Base-by-base conservation (phyloP, 2,888 invertebrate species). In the Biston betularia region DNA sequence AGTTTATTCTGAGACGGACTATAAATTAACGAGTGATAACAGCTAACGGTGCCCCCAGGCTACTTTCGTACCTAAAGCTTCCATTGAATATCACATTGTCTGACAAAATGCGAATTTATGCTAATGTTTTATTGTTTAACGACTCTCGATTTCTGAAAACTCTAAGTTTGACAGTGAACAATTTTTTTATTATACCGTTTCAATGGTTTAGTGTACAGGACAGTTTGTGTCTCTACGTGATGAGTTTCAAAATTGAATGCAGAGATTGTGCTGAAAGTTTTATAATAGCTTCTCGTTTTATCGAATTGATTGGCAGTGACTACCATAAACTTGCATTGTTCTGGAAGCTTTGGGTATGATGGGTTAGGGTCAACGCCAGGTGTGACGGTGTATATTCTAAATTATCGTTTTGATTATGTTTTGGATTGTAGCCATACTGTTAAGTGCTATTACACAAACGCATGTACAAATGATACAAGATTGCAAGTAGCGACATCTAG, bases 391-490 rank as follows among this genome's bases (percentile, higher is more conserved):
- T 63, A 49, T 70, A 88, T 89, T 90, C 91, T 89, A 91, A 90
- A 90, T 87, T 88, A 89, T 84, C 80, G 84, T 84, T 85, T 86
- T 80, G 79, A 80, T 79, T 87, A 85, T 82, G 84, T 85, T 9
- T 87, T 75, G 83, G 80, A 83, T 79, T 75, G 81, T 89, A 89
- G 86, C 81, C 70, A 75, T 87, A 81, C 83, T 73, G 74, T 79
- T 88, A 91, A 90, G 89, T 88, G 90, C 89, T 89, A 88, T 86
- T 88, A 87, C 82, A 88, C 79, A 85, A 84, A 88, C 79, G 87
- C 89, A 87, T 92, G 92, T 92, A 92, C 90, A 92, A 92, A 91
- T 79, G 74, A 83, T 86, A 87, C 79, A 86, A 89, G 84, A 88
- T 86, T 87, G 87, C 24, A 81, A 87, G 85, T 91, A 91, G 89